Conservation (phyloP, 2,888 invertebrate genomes). For the Ganaspis brasiliensis region DNA sequence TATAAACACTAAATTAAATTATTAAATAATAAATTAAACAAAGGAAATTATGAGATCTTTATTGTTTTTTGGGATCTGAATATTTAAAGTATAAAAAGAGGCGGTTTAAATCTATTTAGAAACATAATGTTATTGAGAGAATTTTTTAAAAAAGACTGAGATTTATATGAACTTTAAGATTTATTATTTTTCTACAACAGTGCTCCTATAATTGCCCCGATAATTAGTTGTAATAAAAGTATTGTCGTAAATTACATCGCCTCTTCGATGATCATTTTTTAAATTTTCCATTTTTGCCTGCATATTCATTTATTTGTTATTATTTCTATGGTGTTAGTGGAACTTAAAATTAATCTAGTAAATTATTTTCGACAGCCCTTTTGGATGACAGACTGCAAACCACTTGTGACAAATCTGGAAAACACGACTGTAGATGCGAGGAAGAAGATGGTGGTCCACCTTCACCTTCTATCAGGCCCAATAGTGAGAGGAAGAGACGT, state of each 20-base stretch:
- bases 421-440: slow-evolving; percentile 89
- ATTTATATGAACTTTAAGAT: no score
- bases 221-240: background rate
- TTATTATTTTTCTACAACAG: slow-evolving; percentile 10
- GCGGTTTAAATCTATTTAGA: no score
- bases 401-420: slow-evolving; percentile 87
- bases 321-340: background rate
- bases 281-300: background rate
- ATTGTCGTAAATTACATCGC: background rate
- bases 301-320: background rate
- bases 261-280: background rate
- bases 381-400: slow-evolving; percentile 88
- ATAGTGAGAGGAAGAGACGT: slow-evolving; percentile 76
- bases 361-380: slow-evolving; percentile 70
- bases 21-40: no score
- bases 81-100: no score
- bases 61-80: no score
- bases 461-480: slow-evolving; percentile 74
- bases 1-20: no score
- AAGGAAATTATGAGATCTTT: no score
- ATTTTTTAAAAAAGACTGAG: no score
- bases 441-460: slow-evolving; percentile 84
- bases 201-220: slow-evolving; percentile 19
- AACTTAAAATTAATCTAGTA: background rate
- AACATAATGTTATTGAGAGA: no score